These are phyloP conservation scores for Andricus curvator DNA, from an alignment of 2,888 invertebrate genomes.

Conservation along the genomic window DNA sequence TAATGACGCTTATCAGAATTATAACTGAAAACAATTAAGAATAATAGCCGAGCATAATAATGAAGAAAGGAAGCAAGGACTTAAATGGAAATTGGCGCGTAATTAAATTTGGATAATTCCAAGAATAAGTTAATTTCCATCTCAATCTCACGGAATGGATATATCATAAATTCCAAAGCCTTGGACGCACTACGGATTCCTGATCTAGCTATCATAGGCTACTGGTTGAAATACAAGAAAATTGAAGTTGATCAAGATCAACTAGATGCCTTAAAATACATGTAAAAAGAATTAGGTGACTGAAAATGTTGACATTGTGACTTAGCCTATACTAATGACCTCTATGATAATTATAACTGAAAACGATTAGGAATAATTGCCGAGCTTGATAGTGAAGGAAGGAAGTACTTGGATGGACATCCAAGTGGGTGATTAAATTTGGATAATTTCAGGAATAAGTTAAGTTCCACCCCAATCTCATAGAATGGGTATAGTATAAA, in stretches of 20 bases:
- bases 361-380: background rate
- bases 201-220: slow-evolving; percentile 19
- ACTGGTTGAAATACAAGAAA: no score
- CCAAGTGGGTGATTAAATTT: slow-evolving; percentile 13
- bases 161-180: background rate
- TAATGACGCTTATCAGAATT: no score
- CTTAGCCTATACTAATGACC: background rate
- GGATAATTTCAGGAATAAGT: slow-evolving; percentile 34
- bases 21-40: no score
- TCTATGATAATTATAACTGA: background rate
- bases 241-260: background rate
- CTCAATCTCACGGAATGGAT: no score
- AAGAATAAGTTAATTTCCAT: no score
- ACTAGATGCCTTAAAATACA: no score
- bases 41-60: no score
- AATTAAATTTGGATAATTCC: no score
- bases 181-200: background rate
- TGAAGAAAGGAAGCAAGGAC: no score
- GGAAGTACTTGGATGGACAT: background rate
- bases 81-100: no score
- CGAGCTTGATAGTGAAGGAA: background rate
- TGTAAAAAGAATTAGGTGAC: no score
- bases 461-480: slow-evolving; percentile 18
- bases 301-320: no score
- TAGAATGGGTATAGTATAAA: background rate